phyloP scores from a whole-genome alignment of 2,113 vertebrate species.

The Erinaceus europaeus region DNA sequence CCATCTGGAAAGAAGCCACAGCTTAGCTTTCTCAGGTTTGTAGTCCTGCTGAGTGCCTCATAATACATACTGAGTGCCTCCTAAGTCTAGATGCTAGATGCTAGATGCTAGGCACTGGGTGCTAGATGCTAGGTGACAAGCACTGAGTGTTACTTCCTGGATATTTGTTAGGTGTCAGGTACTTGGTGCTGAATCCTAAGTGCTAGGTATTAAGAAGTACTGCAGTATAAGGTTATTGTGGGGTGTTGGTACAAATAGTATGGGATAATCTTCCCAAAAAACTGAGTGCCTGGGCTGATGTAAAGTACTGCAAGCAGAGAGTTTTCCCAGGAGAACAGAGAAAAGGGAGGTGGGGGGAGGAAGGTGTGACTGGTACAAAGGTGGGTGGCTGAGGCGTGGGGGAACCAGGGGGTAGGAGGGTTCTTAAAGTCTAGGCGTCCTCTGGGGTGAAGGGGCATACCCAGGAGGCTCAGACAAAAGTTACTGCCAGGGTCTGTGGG shows the following conservation, averaged over 20 bases:
- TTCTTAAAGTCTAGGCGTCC: neutral
- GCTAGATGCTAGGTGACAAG: neutral
- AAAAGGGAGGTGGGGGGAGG: too few relatives aligned
- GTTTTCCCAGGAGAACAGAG: too few relatives aligned
- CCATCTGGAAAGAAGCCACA: neutral
- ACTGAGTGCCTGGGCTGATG: too few relatives aligned
- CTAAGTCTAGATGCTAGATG: neutral
- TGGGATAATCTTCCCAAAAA: neutral
- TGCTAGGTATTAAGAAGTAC: neutral
- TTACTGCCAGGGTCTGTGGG: neutral
- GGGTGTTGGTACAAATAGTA: neutral
- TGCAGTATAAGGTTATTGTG: neutral
- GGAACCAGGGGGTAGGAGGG: too few relatives aligned
- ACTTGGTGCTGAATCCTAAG: neutral
- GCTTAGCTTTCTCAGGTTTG: neutral
- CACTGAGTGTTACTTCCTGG: too few relatives aligned
- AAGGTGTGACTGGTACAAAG: accelerated
- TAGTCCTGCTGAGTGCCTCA: too few relatives aligned
- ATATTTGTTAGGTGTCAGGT: neutral
- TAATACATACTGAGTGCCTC: too few relatives aligned
- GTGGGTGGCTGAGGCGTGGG: neutral
- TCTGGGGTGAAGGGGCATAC: accelerated
- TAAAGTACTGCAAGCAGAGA: neutral
- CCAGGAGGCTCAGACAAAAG: neutral
- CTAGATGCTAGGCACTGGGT: neutral